These are phyloP conservation scores for Andricus curvator DNA, from an alignment of 2,888 invertebrate genomes.

Conservation along the genomic window DNA sequence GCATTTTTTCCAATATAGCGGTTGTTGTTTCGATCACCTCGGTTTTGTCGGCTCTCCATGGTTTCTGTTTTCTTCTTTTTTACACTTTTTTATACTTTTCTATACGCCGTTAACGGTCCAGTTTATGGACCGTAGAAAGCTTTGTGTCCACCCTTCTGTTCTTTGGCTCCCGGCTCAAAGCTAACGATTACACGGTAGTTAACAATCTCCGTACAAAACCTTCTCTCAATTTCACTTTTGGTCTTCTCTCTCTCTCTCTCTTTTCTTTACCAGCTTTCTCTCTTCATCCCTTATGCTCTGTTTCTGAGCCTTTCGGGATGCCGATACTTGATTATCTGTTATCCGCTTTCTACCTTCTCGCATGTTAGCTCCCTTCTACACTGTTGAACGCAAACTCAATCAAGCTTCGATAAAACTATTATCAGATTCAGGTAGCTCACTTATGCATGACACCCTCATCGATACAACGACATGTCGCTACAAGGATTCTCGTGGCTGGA, in stretches of 20 bases:
- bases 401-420: slow-evolving; percentile 21
- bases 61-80: neutral
- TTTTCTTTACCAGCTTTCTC: slow-evolving; percentile 46
- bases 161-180: slow-evolving; percentile 64
- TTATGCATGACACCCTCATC: slow-evolving; percentile 8
- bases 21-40: neutral
- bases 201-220: slow-evolving; percentile 63
- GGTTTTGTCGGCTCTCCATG: neutral
- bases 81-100: neutral
- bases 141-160: slow-evolving; percentile 53
- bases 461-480: slow-evolving; percentile 5
- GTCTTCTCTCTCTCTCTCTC: slow-evolving; percentile 48
- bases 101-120: slow-evolving; percentile 44
- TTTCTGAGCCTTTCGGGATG: neutral
- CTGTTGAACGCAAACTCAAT: slow-evolving; percentile 19
- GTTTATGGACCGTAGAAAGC: slow-evolving; percentile 55
- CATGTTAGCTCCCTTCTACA: neutral
- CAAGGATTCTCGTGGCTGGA: neutral
- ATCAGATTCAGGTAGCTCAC: slow-evolving; percentile 25
- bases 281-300: neutral
- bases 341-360: neutral
- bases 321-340: neutral
- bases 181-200: slow-evolving; percentile 73
- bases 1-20: too few relatives aligned
- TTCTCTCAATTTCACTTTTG: slow-evolving; percentile 41